These are phyloP conservation scores for Chydorus sphaericus DNA, from an alignment of 2,888 invertebrate genomes.

Conservation along the genomic window DNA sequence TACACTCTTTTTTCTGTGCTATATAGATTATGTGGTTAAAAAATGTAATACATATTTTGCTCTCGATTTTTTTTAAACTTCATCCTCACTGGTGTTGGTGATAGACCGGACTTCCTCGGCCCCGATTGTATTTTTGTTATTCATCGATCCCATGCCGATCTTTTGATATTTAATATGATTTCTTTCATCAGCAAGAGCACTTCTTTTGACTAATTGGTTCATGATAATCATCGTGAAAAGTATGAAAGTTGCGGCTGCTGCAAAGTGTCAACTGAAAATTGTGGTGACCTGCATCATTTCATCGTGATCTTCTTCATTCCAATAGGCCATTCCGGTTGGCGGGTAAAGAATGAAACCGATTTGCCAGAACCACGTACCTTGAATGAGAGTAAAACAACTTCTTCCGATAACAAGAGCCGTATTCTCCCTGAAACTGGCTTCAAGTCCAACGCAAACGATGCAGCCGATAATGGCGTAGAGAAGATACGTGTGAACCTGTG, in stretches of 20 bases:
- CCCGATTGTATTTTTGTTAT: neutral
- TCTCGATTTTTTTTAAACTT: too few relatives aligned
- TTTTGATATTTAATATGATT: slow-evolving; percentile 7
- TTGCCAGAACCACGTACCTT: slow-evolving; percentile 38
- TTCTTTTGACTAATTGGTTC: neutral
- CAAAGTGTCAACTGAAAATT: slow-evolving; percentile 22
- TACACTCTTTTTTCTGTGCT: too few relatives aligned
- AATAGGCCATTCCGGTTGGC: slow-evolving; percentile 26
- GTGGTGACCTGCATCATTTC: slow-evolving; percentile 33
- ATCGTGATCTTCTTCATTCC: slow-evolving; percentile 29
- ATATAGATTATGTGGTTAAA: too few relatives aligned
- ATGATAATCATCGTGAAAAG: neutral
- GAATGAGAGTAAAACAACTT: slow-evolving; percentile 31
- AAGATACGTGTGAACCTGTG: slow-evolving; percentile 32
- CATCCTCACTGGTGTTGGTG: slow-evolving; percentile 9
- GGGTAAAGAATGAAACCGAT: slow-evolving; percentile 35
- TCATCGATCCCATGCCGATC: neutral
- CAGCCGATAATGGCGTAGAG: slow-evolving; percentile 28
- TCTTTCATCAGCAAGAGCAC: neutral
- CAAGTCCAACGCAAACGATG: slow-evolving; percentile 26
- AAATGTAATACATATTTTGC: too few relatives aligned
- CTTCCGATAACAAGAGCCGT: slow-evolving; percentile 28
- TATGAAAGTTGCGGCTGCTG: neutral
- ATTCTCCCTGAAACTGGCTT: slow-evolving; percentile 28
- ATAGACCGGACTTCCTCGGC: too few relatives aligned